Percentiles rank a stretch among this genome's conserved stretches.
phyloP scores from a whole-genome alignment of 2,888 invertebrate species.

The Hanleya hanleyi region DNA sequence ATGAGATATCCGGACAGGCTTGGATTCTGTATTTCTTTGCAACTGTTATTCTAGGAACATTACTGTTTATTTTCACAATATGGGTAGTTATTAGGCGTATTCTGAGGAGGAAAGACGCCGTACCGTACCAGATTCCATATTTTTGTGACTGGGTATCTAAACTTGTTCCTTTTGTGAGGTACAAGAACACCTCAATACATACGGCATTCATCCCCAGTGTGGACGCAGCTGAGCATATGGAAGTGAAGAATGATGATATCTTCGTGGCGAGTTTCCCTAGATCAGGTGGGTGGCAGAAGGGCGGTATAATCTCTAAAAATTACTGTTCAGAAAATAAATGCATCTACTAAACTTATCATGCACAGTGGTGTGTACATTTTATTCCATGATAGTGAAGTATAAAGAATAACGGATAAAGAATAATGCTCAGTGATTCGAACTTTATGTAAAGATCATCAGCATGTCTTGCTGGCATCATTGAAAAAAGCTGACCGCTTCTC shows the following conservation, averaged over 20 bases:
- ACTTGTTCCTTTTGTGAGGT: constrained; percentile 4
- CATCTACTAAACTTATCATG: too few species aligned
- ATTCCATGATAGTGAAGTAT: too few species aligned
- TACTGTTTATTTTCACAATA: not conserved
- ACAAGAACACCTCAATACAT: constrained; percentile 1
- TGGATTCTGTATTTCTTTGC: not conserved
- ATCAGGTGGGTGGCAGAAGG: constrained; percentile 84
- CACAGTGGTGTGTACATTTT: too few species aligned
- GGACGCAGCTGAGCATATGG: constrained; percentile 76
- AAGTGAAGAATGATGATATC: constrained; percentile 84
- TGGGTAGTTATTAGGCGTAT: not conserved
- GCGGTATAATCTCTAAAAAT: not conserved
- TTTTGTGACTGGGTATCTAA: not conserved
- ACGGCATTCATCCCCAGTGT: constrained; percentile 27
- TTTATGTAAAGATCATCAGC: too few species aligned
- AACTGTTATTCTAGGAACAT: not conserved
- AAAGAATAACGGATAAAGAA: too few species aligned
- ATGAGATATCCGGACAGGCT: not conserved
- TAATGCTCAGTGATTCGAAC: too few species aligned
- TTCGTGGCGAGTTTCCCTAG: constrained; percentile 93
- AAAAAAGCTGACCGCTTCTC: too few species aligned
- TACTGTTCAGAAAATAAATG: too few species aligned
- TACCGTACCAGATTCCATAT: not conserved
- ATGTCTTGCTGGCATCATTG: too few species aligned
- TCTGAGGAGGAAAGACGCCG: not conserved